A percentile compares a stretch with the other conserved stretches of the same genome.
These are phyloP conservation scores for Upupa epops DNA, from an alignment of 2,113 vertebrate genomes.

Conservation along the genomic window DNA sequence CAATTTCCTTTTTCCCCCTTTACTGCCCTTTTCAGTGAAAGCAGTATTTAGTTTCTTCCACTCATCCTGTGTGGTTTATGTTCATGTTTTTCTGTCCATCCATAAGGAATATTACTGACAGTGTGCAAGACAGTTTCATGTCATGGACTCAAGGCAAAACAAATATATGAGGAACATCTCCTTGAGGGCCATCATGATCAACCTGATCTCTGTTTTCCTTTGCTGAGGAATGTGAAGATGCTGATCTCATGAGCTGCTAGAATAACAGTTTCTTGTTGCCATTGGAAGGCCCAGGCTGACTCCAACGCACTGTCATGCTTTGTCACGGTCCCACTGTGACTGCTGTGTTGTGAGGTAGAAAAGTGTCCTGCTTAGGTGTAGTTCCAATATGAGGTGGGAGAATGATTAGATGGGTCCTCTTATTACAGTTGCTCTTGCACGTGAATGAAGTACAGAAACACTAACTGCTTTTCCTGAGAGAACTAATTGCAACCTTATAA, in stretches of 20 bases:
- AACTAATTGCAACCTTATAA: neutral
- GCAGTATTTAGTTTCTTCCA: neutral
- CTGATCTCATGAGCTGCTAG: neutral
- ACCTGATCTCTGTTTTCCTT: neutral
- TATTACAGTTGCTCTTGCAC: neutral
- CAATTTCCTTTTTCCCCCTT: neutral
- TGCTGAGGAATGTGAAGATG: neutral
- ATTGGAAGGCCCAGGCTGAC: neutral
- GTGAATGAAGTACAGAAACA: neutral
- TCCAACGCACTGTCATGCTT: neutral
- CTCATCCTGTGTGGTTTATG: neutral
- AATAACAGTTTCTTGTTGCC: neutral
- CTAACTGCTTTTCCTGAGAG: neutral
- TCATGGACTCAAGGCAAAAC: neutral
- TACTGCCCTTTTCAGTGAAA: neutral
- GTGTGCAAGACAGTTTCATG: neutral
- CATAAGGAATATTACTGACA: neutral
- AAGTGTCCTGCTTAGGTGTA: neutral
- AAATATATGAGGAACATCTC: neutral
- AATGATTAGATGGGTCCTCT: neutral
- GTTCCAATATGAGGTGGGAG: no score
- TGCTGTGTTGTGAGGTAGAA: neutral
- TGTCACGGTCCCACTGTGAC: neutral
- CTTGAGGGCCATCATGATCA: neutral
- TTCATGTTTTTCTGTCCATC: neutral